phyloP scores from a whole-genome alignment of 2,797 vertebrate species.

The Cryptoprocta ferox region DNA sequence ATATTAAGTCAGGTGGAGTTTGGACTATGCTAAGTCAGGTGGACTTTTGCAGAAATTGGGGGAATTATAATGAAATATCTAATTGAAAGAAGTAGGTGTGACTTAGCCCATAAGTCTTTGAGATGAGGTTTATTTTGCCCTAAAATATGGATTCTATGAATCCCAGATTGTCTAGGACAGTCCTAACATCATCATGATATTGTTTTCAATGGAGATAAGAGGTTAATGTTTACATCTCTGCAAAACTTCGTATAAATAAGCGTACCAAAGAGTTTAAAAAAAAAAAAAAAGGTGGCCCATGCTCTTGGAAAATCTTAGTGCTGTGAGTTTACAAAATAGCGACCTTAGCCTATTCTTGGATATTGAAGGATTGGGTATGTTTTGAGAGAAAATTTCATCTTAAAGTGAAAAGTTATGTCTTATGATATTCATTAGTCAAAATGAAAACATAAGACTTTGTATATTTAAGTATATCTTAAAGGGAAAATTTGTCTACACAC shows the following conservation, averaged over 20 bases:
- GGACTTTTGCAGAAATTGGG: conserved; percentile 15
- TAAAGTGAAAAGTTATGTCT: neutral
- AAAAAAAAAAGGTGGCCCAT: neutral
- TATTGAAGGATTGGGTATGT: neutral
- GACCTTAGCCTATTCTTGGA: neutral
- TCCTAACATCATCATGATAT: neutral
- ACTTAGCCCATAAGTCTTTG: neutral
- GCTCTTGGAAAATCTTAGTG: neutral
- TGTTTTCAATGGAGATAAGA: neutral
- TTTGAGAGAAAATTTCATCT: neutral
- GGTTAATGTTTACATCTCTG: neutral
- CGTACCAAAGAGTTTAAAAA: neutral
- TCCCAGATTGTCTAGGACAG: neutral
- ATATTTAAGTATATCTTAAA: conserved; percentile 5
- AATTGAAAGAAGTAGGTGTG: neutral
- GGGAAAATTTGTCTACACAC: neutral
- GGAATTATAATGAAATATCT: neutral
- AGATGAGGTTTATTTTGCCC: neutral
- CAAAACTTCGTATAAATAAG: neutral
- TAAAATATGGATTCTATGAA: neutral
- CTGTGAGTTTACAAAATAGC: neutral
- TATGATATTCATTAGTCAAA: conserved; percentile 2
- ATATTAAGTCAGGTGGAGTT: neutral
- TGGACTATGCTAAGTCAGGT: neutral
- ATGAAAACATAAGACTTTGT: neutral